These are phyloP conservation scores for Phainopepla nitens DNA, from an alignment of 2,113 vertebrate genomes.

Conservation along the genomic window DNA sequence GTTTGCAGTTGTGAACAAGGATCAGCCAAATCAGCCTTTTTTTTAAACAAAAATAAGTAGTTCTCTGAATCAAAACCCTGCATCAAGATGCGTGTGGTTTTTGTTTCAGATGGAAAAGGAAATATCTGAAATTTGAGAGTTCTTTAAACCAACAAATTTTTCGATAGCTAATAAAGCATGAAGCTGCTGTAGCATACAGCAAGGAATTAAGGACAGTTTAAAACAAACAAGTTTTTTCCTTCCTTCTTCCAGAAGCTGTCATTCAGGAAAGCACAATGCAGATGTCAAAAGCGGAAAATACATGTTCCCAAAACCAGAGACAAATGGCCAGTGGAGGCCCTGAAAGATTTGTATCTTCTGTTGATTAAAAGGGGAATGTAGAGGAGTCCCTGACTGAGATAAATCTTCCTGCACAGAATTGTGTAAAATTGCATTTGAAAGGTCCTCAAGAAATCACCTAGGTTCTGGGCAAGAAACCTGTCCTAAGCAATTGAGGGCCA, in stretches of 20 bases:
- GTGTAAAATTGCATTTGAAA: background rate
- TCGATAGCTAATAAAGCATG: rapidly evolving
- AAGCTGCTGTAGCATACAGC: background rate
- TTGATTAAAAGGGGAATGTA: background rate
- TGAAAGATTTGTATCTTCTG: background rate
- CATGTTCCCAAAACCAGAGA: background rate
- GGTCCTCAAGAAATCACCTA: background rate
- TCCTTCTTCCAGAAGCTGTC: background rate
- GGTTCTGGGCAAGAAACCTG: background rate
- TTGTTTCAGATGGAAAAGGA: background rate
- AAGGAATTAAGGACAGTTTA: background rate
- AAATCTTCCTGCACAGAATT: background rate
- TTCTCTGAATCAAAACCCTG: background rate
- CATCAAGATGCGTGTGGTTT: background rate
- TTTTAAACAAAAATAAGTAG: background rate
- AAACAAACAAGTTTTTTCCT: background rate
- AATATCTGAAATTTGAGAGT: background rate
- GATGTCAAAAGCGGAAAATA: background rate
- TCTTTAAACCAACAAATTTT: background rate
- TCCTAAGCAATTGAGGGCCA: background rate
- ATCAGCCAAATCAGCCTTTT: background rate
- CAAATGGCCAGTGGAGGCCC: background rate
- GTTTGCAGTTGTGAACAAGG: background rate
- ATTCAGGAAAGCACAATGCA: background rate
- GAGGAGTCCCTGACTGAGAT: background rate